Evolutionary conservation across 1,140 invertebrate species (phyloP), one percentile per base, ranked within the genome.

Genomic region (Cecropterus lyciades): DNA sequence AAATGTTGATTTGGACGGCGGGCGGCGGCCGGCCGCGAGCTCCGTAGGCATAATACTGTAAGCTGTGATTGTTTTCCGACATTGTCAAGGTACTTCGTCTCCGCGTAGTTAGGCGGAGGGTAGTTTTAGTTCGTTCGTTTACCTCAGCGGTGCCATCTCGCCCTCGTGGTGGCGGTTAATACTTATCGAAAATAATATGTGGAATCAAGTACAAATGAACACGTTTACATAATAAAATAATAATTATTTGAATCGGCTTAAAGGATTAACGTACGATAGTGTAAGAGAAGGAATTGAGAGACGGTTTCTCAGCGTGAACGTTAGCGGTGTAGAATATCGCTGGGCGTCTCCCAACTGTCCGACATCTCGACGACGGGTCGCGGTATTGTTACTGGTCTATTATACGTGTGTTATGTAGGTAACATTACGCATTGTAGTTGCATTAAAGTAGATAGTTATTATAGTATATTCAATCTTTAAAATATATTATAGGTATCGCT

Each of bases 281-380:
- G 59, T 87, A 89, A 84, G 87, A 73, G 64, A 82, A 78, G 87
- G 87, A 89, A 89, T 89, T 89, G 87, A 87, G 82, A 75, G 76
- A 69, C 55, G 59, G 56, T 70, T 15, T 82, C 59, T 80, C 77
- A 64, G 74, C 42, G 53, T 59, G 20, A 27, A 33, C 27, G 27
- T 37, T 37, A 37, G 6, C 55, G 14, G 9, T 15, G 37, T 33
- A 20, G 49, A 8, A 13, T 30, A 48, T 48, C 20, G 42, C 51
- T 55, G 48, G 37, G 64, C 14, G 24, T 17, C 49, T 33, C 42
- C 48, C 33, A 37, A 37, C 10, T 37, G 42, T 46, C 16, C 48
- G 79, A 77, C 74, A 72, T 71, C 60, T 79, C 75, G 77, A 65
- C 57, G 70, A 62, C 64, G 72, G n/a, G 0, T 74, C 72, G 77